Evolutionary conservation across 2,113 vertebrate species (phyloP).

Genomic region (Thryonomys swinderianus): DNA sequence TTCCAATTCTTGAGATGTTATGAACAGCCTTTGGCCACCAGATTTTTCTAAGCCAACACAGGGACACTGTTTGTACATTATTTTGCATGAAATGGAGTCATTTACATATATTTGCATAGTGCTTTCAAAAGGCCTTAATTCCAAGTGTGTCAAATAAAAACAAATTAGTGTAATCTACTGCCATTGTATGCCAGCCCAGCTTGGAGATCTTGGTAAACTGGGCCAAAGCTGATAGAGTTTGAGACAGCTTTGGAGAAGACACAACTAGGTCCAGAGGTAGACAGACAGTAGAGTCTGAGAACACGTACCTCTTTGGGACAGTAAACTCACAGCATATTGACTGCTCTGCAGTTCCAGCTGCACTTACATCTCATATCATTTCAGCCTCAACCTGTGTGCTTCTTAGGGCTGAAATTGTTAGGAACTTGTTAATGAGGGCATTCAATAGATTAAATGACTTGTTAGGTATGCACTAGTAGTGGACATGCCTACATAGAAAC

Average conservation of each 20-base stretch:
- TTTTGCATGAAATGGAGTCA: slow-evolving; percentile 71
- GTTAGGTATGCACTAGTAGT: neutral
- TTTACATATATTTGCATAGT: slow-evolving; percentile 81
- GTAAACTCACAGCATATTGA: neutral
- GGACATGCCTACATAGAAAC: neutral
- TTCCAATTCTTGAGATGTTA: slow-evolving; percentile 34
- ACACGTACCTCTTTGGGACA: neutral
- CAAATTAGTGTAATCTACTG: slow-evolving; percentile 78
- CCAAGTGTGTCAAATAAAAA: slow-evolving; percentile 81
- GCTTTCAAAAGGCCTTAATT: slow-evolving; percentile 79
- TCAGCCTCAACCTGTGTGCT: neutral
- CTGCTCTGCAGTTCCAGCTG: neutral
- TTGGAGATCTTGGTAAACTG: neutral
- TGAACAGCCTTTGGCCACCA: slow-evolving; percentile 70
- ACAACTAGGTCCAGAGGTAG: neutral
- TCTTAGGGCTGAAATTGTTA: neutral
- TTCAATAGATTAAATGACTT: neutral
- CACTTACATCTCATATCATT: neutral
- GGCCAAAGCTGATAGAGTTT: neutral
- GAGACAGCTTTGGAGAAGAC: neutral
- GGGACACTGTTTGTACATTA: slow-evolving; percentile 69
- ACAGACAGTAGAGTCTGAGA: neutral
- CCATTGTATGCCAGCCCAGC: slow-evolving; percentile 66
- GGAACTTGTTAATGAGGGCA: neutral
- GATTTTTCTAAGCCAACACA: slow-evolving; percentile 66